A percentile compares a stretch with the other conserved stretches of the same genome.
Evolutionary conservation across 2,888 invertebrate species (phyloP).

Genomic region (Caenorhabditis uteleia): DNA sequence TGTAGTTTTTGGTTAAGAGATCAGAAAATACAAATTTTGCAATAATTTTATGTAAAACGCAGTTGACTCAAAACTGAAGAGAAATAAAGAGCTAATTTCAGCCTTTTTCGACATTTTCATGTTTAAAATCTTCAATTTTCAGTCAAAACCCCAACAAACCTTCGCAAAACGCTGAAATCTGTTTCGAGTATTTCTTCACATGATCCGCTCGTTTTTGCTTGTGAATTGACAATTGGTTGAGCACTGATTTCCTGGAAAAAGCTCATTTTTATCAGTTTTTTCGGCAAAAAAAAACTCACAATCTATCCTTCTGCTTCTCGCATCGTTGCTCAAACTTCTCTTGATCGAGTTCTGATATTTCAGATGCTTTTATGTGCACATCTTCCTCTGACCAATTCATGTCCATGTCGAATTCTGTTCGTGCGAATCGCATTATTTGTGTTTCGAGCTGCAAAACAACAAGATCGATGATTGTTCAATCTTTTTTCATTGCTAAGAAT

Average conservation of each 20-base stretch:
- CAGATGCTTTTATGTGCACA: not conserved
- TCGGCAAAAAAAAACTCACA: slow-evolving; percentile 13
- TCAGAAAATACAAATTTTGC: too few species aligned
- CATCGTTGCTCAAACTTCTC: not conserved
- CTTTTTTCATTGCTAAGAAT: not conserved
- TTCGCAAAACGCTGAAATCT: slow-evolving; percentile 14
- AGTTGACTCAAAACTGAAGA: too few species aligned
- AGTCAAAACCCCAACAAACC: too few species aligned
- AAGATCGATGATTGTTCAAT: not conserved
- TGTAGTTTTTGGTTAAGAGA: too few species aligned
- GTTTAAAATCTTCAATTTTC: too few species aligned
- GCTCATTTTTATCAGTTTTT: not conserved
- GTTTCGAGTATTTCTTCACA: slow-evolving; percentile 5
- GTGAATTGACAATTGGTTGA: not conserved
- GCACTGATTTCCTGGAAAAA: not conserved
- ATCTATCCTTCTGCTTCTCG: not conserved
- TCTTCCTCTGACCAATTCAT: slow-evolving; percentile 1
- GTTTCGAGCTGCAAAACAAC: not conserved
- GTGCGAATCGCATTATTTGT: not conserved
- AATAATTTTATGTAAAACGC: too few species aligned
- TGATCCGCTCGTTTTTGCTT: slow-evolving; percentile 14
- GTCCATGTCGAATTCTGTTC: not conserved
- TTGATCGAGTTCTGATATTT: not conserved
- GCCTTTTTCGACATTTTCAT: too few species aligned
- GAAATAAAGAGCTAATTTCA: too few species aligned